phyloP scores from a whole-genome alignment of 2,797 vertebrate species.

The Hozukius guyotensis region DNA sequence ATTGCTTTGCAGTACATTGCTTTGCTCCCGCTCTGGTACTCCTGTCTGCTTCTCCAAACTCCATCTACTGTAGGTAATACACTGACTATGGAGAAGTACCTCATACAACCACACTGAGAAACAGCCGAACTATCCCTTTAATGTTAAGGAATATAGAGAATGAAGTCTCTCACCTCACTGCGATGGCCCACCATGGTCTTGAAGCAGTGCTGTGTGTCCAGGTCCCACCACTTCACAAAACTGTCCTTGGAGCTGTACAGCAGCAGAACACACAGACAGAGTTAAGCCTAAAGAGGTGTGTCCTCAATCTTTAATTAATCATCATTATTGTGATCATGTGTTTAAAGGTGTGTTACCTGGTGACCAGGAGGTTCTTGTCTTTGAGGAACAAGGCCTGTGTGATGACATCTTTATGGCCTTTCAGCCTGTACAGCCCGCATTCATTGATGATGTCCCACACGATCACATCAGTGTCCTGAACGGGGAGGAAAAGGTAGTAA shows the following conservation, averaged over 20 bases:
- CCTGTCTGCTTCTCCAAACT: accelerated
- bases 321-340: neutral
- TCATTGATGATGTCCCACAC: constrained; percentile 99
- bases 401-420: constrained; percentile 93
- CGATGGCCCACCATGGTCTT: constrained; percentile 96
- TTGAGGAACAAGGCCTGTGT: constrained; percentile 91
- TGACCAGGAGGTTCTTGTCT: constrained; percentile 92
- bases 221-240: constrained; percentile 97
- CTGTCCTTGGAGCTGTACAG: constrained; percentile 92
- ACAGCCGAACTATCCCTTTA: neutral
- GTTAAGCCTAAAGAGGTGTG: too few species aligned
- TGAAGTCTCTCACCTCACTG: constrained; percentile 87
- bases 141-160: accelerated
- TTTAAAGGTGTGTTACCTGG: constrained; percentile 81
- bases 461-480: constrained; percentile 96
- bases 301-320: too few species aligned
- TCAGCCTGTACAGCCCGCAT: constrained; percentile 93
- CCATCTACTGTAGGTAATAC: too few species aligned
- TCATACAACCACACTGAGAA: too few species aligned
- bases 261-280: neutral
- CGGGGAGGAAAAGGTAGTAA: neutral
- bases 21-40: neutral
- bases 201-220: constrained; percentile 98
- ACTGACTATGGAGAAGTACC: too few species aligned
- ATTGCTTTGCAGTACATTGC: neutral